Evolutionary conservation across 1,140 invertebrate genomes (phyloP), one percentile per base, ranked within the genome.

Genomic region (Pseudomyrmex cubaensis): DNA sequence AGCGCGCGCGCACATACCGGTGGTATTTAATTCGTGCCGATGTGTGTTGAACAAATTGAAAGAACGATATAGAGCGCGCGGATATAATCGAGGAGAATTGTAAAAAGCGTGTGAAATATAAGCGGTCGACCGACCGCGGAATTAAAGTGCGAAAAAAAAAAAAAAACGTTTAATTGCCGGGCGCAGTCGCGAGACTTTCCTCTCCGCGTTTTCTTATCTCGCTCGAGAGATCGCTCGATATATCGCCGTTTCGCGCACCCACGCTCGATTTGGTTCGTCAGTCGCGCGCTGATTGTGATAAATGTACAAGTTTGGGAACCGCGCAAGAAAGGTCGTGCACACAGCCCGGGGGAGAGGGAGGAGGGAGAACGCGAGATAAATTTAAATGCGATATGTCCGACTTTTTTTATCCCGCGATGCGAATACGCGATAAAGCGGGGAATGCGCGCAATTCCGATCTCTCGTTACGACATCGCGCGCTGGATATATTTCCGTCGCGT

Each of bases 201-300:
- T 83, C 64, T 83, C 70, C 22, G 57, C 62, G 63, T 78, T 22
- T n/a, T 63, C 35, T 85, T 78, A 87, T 88, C 86, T 83, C 44
- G 61, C n/a, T 13, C 62, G 52, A 44, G 57, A 44, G 52, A 88
- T 88, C 84, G 52, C 10, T 44, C 67, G 73, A 78, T 72, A 57
- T 88, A 80, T 76, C 74, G 50, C 63, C 69, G 56, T n/a, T 12
- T 50, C 59, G 61, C 54, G 50, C 77, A 83, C 83, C 83, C 83
- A 88, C 83, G 67, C 62, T 59, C n/a, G 35, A 15, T 46, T 7
- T 10, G 64, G 12, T 83, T 83, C 85, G 85, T 87, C 86, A 63
- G 44, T 20, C 52, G 56, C 44, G 63, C n/a, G 63, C n/a, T 48
- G 77, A 88, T 88, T 74, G 83, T 78, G 77, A 88, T 87, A 74